Conservation (phyloP, 2,888 invertebrate species). For the Ctenicera cuprea region DNA sequence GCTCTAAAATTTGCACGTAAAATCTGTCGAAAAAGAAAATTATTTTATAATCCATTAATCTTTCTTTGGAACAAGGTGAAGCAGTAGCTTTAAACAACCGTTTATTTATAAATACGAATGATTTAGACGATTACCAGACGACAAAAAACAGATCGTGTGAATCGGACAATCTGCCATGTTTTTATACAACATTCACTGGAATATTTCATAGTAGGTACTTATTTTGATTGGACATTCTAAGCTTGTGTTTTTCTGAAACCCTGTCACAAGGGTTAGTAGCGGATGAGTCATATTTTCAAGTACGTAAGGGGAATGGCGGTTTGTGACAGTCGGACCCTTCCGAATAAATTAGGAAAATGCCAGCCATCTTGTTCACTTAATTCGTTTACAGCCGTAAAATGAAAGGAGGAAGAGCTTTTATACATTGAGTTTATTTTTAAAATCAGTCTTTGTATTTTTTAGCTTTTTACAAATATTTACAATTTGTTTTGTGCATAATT, state of each 20-base stretch:
- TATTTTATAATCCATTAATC: too few species aligned
- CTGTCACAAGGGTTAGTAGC: constrained; percentile 38
- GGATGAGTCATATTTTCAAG: constrained; percentile 45
- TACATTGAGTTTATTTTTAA: constrained; percentile 14
- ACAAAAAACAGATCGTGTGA: too few species aligned
- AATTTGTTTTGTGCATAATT: not conserved
- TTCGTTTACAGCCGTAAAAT: constrained; percentile 35
- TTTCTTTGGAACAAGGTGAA: too few species aligned
- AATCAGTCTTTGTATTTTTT: constrained; percentile 20
- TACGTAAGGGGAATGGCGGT: constrained; percentile 28
- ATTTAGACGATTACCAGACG: too few species aligned
- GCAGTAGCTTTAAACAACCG: too few species aligned
- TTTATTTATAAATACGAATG: too few species aligned
- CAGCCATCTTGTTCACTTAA: constrained; percentile 43
- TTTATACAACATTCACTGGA: not conserved
- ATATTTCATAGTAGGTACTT: not conserved
- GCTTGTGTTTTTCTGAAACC: constrained; percentile 28
- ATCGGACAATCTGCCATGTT: not conserved
- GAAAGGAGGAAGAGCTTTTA: constrained; percentile 18
- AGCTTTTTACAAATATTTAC: not conserved
- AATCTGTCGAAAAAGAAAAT: too few species aligned
- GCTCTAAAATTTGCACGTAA: too few species aligned
- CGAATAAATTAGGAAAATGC: constrained; percentile 45
- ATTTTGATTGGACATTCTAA: constrained; percentile 24
- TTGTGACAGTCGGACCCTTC: constrained; percentile 34